Percentiles rank a stretch among this genome's conserved stretches.
phyloP scores from a whole-genome alignment of 2,888 invertebrate genomes.

The Pachydiplax longipennis region DNA sequence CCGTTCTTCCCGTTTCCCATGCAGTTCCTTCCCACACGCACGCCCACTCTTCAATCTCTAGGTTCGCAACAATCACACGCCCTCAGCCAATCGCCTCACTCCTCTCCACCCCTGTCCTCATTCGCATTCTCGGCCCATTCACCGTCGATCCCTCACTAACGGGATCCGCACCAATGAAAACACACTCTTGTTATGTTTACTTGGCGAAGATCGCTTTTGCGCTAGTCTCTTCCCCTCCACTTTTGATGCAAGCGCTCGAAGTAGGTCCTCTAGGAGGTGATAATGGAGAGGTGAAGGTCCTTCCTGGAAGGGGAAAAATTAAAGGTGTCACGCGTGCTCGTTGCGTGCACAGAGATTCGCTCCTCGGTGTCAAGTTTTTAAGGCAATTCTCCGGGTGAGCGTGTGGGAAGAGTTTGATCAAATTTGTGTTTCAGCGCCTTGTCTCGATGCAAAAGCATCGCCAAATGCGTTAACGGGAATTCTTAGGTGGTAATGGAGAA shows the following conservation, averaged over 20 bases:
- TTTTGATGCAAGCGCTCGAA: not conserved
- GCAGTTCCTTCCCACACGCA: not conserved
- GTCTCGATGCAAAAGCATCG: no score
- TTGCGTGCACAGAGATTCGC: not conserved
- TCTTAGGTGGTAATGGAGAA: no score
- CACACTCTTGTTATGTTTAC: constrained; percentile 32
- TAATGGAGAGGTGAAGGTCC: not conserved
- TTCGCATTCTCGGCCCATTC: constrained; percentile 9
- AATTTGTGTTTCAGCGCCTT: no score
- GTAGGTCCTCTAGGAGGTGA: not conserved
- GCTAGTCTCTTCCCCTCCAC: not conserved
- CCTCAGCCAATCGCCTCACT: not conserved
- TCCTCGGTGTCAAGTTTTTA: not conserved
- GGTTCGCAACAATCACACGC: not conserved
- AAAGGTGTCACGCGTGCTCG: not conserved
- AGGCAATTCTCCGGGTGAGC: no score
- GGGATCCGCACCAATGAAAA: constrained; percentile 30
- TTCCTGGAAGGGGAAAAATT: not conserved
- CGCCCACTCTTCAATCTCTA: not conserved
- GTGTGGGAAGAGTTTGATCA: no score
- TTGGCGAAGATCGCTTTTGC: not conserved
- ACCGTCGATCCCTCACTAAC: not conserved
- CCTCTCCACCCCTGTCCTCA: not conserved
- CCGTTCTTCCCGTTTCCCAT: not conserved
- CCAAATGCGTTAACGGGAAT: no score